Evolutionary conservation across 2,888 invertebrate species (phyloP).

Genomic region (Plagodis dolabraria): DNA sequence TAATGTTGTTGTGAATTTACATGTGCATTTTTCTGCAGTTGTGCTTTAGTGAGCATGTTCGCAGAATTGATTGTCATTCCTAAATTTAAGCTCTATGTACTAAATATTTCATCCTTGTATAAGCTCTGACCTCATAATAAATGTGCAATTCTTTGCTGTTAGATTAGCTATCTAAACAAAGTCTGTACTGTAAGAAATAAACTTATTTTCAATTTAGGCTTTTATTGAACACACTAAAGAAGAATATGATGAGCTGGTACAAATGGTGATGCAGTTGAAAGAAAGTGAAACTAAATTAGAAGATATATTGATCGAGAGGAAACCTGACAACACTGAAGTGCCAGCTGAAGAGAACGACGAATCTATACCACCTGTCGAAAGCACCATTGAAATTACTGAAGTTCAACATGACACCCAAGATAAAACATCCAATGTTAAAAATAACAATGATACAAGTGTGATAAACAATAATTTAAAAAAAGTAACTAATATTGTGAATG

Average conservation of each 20-base stretch:
- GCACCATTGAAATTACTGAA: constrained; percentile 36
- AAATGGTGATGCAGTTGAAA: constrained; percentile 88
- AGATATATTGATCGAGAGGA: constrained; percentile 75
- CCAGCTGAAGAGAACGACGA: constrained; percentile 56
- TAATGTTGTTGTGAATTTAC: too few species aligned
- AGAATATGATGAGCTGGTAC: constrained; percentile 86
- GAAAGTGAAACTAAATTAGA: constrained; percentile 89
- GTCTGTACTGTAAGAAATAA: constrained; percentile 3
- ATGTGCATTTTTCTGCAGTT: too few species aligned
- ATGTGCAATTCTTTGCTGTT: too few species aligned
- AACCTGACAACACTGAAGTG: constrained; percentile 69
- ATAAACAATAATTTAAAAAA: constrained; percentile 69
- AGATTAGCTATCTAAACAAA: too few species aligned
- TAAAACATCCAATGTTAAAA: constrained; percentile 52
- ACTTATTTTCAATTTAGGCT: constrained; percentile 73
- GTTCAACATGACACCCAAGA: constrained; percentile 42
- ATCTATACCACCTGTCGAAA: constrained; percentile 36
- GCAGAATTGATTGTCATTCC: too few species aligned
- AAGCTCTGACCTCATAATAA: too few species aligned
- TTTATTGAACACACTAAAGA: constrained; percentile 81
- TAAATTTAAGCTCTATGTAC: too few species aligned
- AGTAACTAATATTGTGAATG: constrained; percentile 77
- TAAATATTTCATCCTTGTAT: too few species aligned
- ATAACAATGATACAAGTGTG: constrained; percentile 51
- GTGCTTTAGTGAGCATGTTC: too few species aligned